These are phyloP conservation scores for Nephotettix cincticeps DNA, from an alignment of 1,140 invertebrate species.

Conservation along the genomic window DNA sequence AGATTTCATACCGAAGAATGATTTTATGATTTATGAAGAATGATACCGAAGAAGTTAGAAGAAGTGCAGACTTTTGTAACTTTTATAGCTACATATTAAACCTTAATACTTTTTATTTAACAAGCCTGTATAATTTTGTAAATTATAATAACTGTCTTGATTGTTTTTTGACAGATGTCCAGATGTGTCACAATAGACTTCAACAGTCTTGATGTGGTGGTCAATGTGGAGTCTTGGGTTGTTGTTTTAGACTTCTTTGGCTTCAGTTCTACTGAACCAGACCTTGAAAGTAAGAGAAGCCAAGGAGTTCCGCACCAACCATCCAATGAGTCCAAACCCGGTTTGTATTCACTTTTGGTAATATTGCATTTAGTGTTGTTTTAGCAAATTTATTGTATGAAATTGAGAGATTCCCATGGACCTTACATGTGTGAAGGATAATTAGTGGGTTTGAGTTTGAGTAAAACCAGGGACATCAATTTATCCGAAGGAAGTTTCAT, in stretches of 20 bases:
- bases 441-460: too few relatives aligned
- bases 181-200: constrained; percentile 76
- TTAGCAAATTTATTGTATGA: too few relatives aligned
- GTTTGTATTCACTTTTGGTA: too few relatives aligned
- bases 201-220: constrained; percentile 84
- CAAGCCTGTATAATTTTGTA: too few relatives aligned
- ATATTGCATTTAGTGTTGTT: too few relatives aligned
- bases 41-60: neutral
- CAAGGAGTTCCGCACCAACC: neutral
- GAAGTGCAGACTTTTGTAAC: neutral
- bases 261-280: constrained; percentile 56
- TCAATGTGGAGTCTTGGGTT: constrained; percentile 93
- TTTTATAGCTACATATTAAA: constrained; percentile 2
- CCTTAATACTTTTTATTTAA: neutral
- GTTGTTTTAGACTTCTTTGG: constrained; percentile 91
- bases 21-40: neutral
- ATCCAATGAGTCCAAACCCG: too few relatives aligned
- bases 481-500: too few relatives aligned
- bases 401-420: too few relatives aligned
- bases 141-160: too few relatives aligned
- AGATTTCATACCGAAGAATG: too few relatives aligned
- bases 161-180: constrained; percentile 48
- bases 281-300: neutral
- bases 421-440: too few relatives aligned
- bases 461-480: too few relatives aligned